A percentile compares a stretch with the other conserved stretches of the same genome.
These are phyloP conservation scores for Tachuris rubrigastra DNA, from an alignment of 2,113 vertebrate genomes.

Conservation along the genomic window DNA sequence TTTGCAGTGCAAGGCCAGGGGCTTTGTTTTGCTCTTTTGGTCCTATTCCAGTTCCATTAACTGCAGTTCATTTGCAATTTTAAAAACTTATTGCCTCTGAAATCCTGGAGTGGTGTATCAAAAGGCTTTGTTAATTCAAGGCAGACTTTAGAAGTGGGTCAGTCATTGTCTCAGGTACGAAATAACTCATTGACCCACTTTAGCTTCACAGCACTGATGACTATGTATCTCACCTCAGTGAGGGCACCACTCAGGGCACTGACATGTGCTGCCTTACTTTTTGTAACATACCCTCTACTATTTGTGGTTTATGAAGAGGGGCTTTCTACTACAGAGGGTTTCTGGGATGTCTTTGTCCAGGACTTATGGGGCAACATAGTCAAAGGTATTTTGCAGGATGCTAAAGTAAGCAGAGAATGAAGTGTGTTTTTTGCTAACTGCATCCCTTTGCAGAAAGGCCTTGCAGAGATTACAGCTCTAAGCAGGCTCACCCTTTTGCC, in stretches of 20 bases:
- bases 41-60: background rate
- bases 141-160: background rate
- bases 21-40: background rate
- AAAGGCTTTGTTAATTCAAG: background rate
- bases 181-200: background rate
- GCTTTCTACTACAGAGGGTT: background rate
- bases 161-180: background rate
- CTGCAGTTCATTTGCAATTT: background rate
- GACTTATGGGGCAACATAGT: fast-evolving
- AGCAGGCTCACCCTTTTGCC: background rate
- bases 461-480: background rate
- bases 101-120: background rate
- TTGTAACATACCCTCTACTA: background rate
- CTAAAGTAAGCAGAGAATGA: background rate
- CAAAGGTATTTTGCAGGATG: background rate
- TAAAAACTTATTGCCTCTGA: background rate
- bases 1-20: background rate
- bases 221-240: background rate
- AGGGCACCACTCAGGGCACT: background rate
- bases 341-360: background rate
- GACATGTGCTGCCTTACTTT: background rate
- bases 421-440: background rate
- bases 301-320: background rate
- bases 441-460: background rate
- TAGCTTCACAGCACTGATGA: background rate